Evolutionary conservation across 2,888 invertebrate species (phyloP).

Genomic region (Perizoma flavofasciatum): DNA sequence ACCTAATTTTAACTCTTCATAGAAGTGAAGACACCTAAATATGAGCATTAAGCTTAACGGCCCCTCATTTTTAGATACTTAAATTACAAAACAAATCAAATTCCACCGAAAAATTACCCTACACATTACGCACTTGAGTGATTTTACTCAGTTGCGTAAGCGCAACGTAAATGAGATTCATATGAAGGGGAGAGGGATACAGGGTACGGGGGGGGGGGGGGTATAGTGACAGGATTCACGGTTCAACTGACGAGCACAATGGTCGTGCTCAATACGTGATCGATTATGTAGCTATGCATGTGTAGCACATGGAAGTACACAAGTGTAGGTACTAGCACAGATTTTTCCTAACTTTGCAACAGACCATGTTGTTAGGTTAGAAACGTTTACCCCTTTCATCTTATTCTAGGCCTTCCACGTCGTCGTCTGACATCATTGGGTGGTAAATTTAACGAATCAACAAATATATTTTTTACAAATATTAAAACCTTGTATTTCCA

Average conservation of each 20-base stretch:
- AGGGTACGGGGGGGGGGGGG: slow-evolving; percentile 49
- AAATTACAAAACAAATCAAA: slow-evolving; percentile 21
- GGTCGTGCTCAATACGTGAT: slow-evolving; percentile 80
- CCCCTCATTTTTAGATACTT: slow-evolving; percentile 1
- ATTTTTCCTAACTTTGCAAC: slow-evolving; percentile 5
- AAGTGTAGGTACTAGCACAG: slow-evolving; percentile 29
- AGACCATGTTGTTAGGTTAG: neutral
- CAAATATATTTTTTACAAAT: no score
- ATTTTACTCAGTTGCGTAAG: slow-evolving; percentile 78
- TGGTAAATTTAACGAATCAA: no score
- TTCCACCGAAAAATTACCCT: slow-evolving; percentile 32
- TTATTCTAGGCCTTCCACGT: no score
- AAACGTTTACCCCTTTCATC: neutral
- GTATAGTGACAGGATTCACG: slow-evolving; percentile 81
- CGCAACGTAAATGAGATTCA: slow-evolving; percentile 78
- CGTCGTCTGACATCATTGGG: no score
- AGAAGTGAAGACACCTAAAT: no score
- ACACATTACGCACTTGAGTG: slow-evolving; percentile 71
- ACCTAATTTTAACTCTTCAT: no score
- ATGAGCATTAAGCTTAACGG: no score
- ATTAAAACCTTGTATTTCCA: no score
- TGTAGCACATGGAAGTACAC: slow-evolving; percentile 39
- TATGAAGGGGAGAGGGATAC: slow-evolving; percentile 57
- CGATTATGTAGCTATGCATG: slow-evolving; percentile 74
- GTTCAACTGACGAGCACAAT: slow-evolving; percentile 79